Conservation (phyloP, 1,140 invertebrate genomes). For the Zaprionus ghesquierei region DNA sequence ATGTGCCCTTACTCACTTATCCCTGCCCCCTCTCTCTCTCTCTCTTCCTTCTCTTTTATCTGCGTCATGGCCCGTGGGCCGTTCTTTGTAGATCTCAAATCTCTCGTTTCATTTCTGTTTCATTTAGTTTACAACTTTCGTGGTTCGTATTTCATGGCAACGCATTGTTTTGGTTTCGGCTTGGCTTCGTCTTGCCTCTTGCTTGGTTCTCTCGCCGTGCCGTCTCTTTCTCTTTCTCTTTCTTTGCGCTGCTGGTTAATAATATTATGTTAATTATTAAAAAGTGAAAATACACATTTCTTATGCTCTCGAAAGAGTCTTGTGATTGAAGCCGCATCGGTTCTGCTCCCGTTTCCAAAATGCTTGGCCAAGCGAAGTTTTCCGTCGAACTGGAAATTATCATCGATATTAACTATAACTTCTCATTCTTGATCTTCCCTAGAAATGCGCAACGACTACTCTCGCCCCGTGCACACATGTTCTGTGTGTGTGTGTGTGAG, state of each 20-base stretch:
- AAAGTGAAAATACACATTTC: constrained; percentile 78
- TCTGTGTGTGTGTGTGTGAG: constrained; percentile 24
- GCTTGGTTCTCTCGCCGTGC: constrained; percentile 1
- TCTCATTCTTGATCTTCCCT: neutral
- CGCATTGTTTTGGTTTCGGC: constrained; percentile 50
- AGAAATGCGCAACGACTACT: neutral
- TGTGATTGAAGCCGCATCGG: neutral
- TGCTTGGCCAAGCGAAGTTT: neutral
- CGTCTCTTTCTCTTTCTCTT: constrained; percentile 31
- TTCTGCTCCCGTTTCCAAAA: constrained; percentile 7
- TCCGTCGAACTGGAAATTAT: neutral
- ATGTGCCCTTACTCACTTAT: constrained; percentile 35
- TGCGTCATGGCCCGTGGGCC: constrained; percentile 11
- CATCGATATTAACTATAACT: neutral
- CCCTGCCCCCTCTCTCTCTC: constrained; percentile 4
- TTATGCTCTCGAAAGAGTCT: constrained; percentile 18
- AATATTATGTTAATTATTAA: constrained; percentile 81
- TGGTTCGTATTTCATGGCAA: constrained; percentile 64
- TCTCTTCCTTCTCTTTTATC: neutral
- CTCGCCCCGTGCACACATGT: neutral
- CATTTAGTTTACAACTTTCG: constrained; percentile 67
- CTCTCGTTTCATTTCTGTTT: constrained; percentile 38
- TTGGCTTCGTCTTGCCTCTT: neutral
- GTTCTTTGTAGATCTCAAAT: constrained; percentile 55
- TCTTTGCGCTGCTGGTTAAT: constrained; percentile 64